Conservation (phyloP, 2,888 invertebrate species). For the Epistrophe eligans region DNA sequence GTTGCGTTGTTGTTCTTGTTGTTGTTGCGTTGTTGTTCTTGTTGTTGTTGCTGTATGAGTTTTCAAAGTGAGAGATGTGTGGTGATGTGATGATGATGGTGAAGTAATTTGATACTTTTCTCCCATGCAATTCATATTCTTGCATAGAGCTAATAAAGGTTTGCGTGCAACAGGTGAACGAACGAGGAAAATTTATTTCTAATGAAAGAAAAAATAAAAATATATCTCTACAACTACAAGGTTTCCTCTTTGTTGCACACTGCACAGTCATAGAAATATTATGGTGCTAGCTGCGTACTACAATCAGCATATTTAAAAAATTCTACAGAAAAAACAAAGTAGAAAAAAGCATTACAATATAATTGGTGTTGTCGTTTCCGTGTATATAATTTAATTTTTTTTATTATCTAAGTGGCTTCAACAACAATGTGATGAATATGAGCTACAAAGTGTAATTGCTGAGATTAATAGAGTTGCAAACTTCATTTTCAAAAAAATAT, state of each 20-base stretch:
- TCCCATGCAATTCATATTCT: constrained; percentile 70
- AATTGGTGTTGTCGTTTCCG: constrained; percentile 49
- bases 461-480: too few species aligned
- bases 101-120: constrained; percentile 68
- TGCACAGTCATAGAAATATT: neutral
- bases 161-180: constrained; percentile 75
- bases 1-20: neutral
- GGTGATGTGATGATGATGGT: constrained; percentile 13
- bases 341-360: neutral
- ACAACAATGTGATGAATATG: neutral
- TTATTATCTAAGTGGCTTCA: neutral
- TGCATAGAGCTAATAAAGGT: constrained; percentile 55
- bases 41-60: too few species aligned
- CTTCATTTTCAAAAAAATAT: too few species aligned
- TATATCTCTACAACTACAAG: neutral
- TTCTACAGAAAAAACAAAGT: constrained; percentile 42
- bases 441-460: neutral
- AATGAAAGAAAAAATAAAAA: neutral
- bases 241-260: neutral
- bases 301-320: constrained; percentile 5
- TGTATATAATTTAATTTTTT: constrained; percentile 17
- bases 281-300: neutral
- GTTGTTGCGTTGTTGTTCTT: neutral
- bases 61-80: constrained; percentile 40
- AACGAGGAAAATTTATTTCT: constrained; percentile 26